phyloP scores from a whole-genome alignment of 37 sponge, comb jelly and placozoan genomes.

The Oopsacas minuta region DNA sequence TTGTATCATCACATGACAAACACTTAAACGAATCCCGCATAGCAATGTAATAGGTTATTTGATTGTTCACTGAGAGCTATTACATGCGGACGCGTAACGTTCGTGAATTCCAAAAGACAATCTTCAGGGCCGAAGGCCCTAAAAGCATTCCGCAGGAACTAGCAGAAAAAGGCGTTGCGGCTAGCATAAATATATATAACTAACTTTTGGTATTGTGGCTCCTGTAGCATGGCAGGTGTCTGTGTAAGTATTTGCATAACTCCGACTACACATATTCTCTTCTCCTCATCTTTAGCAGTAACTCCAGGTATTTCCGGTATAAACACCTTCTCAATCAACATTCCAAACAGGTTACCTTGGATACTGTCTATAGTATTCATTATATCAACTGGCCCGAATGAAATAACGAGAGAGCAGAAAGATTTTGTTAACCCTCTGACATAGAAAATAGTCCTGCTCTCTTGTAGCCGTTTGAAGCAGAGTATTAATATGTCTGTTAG shows the following conservation, averaged over 20 bases:
- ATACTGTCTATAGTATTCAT: constrained; percentile 68
- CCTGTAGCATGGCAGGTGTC: constrained; percentile 62
- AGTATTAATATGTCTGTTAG: constrained; percentile 67
- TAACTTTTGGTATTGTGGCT: constrained; percentile 28
- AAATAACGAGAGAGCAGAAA: constrained; percentile 72
- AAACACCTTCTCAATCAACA: constrained; percentile 85
- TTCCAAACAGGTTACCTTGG: constrained; percentile 81
- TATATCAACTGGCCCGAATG: constrained; percentile 63
- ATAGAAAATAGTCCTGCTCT: constrained; percentile 83
- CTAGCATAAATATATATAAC: neutral
- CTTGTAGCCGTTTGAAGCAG: constrained; percentile 83
- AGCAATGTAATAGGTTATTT: too few species aligned
- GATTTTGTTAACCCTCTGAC: constrained; percentile 83
- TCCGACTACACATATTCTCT: constrained; percentile 90
- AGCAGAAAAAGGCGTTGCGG: too few species aligned
- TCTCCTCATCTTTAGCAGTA: constrained; percentile 49
- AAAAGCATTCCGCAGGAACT: too few species aligned
- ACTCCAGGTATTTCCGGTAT: constrained; percentile 87
- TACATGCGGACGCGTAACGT: too few species aligned
- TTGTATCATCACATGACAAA: too few species aligned
- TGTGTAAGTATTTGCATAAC: constrained; percentile 86
- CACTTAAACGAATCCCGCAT: too few species aligned
- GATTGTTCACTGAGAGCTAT: too few species aligned
- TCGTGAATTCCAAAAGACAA: too few species aligned
- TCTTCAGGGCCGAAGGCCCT: too few species aligned